A percentile compares a stretch with the other conserved stretches of the same genome.
Conservation (phyloP, 2,888 invertebrate species). For the Eupithecia dodoneata region DNA sequence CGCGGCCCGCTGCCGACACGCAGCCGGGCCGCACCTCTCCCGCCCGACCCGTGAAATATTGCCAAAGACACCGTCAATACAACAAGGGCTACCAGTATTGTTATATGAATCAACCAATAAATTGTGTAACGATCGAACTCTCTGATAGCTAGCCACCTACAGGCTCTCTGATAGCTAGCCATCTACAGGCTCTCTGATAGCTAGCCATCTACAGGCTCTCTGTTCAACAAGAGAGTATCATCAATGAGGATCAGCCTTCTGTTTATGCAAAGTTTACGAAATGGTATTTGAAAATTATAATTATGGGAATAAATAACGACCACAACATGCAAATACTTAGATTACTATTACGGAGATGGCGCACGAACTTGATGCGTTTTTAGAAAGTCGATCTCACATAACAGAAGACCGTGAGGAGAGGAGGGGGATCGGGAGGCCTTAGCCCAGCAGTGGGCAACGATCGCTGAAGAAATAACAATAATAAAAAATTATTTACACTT, state of each 20-base stretch:
- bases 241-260: not conserved
- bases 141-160: not conserved
- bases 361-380: too few relatives aligned
- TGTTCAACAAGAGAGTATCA: not conserved
- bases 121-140: not conserved
- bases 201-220: not conserved
- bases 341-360: not conserved
- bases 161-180: not conserved
- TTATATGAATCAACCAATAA: not conserved
- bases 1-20: slow-evolving; percentile 29
- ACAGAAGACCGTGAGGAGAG: too few relatives aligned
- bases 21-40: slow-evolving; percentile 28
- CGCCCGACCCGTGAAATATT: slow-evolving; percentile 31
- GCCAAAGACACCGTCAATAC: slow-evolving; percentile 15
- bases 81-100: slow-evolving; percentile 30
- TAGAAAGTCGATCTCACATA: too few relatives aligned
- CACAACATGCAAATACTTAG: not conserved
- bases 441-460: not conserved
- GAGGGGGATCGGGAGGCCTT: not conserved
- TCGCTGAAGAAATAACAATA: not conserved
- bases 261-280: not conserved
- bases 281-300: not conserved
- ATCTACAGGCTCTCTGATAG: not conserved
- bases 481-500: not conserved
- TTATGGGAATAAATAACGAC: not conserved